Evolutionary conservation across 2,797 vertebrate species (phyloP).

Genomic region (Jordanella pulchra): DNA sequence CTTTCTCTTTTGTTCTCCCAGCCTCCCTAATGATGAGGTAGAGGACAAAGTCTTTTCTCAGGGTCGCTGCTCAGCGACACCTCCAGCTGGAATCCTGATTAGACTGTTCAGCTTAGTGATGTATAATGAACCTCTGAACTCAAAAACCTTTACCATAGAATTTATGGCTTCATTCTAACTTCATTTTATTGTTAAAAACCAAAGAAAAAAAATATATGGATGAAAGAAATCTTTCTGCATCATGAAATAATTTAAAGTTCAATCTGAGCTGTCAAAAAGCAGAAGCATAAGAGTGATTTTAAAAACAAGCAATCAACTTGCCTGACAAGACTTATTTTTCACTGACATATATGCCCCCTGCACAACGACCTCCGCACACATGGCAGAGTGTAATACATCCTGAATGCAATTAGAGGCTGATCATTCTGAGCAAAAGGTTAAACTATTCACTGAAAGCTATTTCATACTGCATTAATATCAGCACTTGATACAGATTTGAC

Average conservation of each 20-base stretch:
- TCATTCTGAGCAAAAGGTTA: conserved; percentile 51
- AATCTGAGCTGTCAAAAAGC: conserved; percentile 33
- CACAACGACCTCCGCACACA: conserved; percentile 34
- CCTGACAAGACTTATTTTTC: conserved; percentile 48
- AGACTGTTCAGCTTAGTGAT: conserved; percentile 51
- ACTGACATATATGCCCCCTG: conserved; percentile 37
- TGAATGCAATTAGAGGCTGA: conserved; percentile 51
- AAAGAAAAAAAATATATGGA: background rate
- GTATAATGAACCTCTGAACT: conserved; percentile 55
- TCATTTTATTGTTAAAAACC: conserved; percentile 1
- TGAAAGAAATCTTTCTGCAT: background rate
- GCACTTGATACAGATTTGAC: conserved; percentile 21
- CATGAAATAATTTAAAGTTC: conserved; percentile 34
- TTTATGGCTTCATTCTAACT: conserved; percentile 7
- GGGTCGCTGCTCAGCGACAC: conserved; percentile 48
- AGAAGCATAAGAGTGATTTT: conserved; percentile 45
- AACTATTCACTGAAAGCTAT: conserved; percentile 49
- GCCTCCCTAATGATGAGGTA: conserved; percentile 47
- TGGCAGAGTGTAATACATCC: conserved; percentile 56
- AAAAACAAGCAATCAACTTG: conserved; percentile 48
- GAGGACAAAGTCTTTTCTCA: conserved; percentile 65
- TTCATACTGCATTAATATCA: conserved; percentile 38
- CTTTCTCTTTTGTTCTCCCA: conserved; percentile 49
- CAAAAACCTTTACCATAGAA: conserved; percentile 30
- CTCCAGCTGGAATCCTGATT: conserved; percentile 70